Evolutionary conservation across 2,113 vertebrate genomes (phyloP).

Genomic region (Malurus cyaneus): DNA sequence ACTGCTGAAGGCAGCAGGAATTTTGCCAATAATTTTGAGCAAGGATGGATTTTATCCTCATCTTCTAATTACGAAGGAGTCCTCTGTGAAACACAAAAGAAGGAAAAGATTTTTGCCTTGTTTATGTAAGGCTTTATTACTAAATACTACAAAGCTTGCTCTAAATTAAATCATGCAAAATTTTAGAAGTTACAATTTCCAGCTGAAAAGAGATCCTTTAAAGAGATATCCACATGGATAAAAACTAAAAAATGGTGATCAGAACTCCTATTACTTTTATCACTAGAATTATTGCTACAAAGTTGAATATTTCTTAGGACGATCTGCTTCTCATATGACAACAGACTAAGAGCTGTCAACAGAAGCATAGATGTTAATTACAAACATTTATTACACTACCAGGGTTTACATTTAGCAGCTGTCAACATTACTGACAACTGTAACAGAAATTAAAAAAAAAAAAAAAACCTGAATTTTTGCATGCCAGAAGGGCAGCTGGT

Average conservation of each 20-base stretch:
- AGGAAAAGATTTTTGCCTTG: not conserved
- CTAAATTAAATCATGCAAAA: not conserved
- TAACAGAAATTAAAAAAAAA: slow-evolving; percentile 60
- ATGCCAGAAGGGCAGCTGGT: slow-evolving; percentile 54
- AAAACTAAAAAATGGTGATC: not conserved
- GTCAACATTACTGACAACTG: slow-evolving; percentile 62
- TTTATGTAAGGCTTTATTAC: not conserved
- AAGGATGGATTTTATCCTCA: not conserved
- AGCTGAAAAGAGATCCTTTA: not conserved
- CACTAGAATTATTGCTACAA: not conserved
- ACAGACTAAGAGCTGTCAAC: slow-evolving; percentile 50
- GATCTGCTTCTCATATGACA: slow-evolving; percentile 44
- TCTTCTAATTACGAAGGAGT: not conserved
- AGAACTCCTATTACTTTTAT: not conserved
- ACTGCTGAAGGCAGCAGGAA: not conserved
- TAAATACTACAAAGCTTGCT: not conserved
- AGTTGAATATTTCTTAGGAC: slow-evolving; percentile 43
- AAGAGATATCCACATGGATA: not conserved
- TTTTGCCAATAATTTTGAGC: not conserved
- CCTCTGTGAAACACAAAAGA: not conserved
- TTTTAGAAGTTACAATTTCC: not conserved
- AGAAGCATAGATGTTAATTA: slow-evolving; percentile 56
- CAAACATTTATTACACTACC: slow-evolving; percentile 46
- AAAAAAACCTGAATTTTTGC: slow-evolving; percentile 15
- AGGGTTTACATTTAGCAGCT: slow-evolving; percentile 65